These are phyloP conservation scores for Crypturellus undulatus DNA, from an alignment of 2,113 vertebrate species.

Conservation along the genomic window DNA sequence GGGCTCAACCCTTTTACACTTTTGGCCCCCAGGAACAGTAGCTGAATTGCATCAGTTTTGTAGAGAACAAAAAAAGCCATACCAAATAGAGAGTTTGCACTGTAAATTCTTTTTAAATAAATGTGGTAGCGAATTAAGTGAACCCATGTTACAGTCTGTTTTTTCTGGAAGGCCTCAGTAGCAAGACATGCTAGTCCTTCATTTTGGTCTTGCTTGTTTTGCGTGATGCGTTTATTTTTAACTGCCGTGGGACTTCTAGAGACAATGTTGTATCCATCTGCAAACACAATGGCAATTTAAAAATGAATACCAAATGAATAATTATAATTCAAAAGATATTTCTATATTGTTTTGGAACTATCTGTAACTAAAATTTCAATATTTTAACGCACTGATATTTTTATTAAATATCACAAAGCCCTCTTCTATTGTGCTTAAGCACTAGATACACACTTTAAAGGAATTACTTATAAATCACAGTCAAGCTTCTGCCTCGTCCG, in stretches of 20 bases:
- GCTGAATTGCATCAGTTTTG: not conserved
- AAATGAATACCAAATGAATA: not conserved
- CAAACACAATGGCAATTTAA: slow-evolving; percentile 38
- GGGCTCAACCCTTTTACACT: not conserved
- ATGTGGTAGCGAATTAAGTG: slow-evolving; percentile 82
- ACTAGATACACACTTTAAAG: not conserved
- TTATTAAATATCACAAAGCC: not conserved
- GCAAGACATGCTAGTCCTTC: not conserved
- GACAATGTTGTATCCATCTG: slow-evolving; percentile 63
- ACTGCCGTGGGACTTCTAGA: not conserved
- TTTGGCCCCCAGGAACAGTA: not conserved
- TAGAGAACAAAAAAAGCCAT: slow-evolving; percentile 21
- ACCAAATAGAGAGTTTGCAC: slow-evolving; percentile 76
- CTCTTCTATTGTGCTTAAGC: not conserved
- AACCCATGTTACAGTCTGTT: slow-evolving; percentile 76
- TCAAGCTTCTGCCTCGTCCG: not conserved
- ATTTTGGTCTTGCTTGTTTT: not conserved
- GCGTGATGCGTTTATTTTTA: not conserved
- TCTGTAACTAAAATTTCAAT: not conserved
- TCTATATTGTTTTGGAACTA: not conserved
- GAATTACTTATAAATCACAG: not conserved
- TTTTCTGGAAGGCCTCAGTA: not conserved
- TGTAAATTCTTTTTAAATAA: slow-evolving; percentile 79
- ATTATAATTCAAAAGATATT: not conserved
- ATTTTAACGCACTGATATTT: not conserved